Percentiles rank a stretch among this genome's conserved stretches.
These are phyloP conservation scores for Anolis apletophallus DNA, from an alignment of 2,797 vertebrate species.

Conservation along the genomic window DNA sequence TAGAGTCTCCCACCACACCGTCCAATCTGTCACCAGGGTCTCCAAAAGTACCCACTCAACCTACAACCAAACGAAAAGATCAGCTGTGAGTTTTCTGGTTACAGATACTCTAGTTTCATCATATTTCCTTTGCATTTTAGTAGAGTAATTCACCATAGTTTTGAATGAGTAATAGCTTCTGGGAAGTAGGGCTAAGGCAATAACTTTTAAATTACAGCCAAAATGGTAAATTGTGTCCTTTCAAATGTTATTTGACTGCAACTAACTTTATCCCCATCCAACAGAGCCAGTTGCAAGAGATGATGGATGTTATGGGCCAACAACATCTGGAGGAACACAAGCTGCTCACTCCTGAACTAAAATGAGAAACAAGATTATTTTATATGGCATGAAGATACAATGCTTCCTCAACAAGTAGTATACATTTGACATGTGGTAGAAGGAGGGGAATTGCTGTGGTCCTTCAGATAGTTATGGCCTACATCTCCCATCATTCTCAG, in stretches of 20 bases:
- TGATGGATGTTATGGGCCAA: not conserved
- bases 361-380: not conserved
- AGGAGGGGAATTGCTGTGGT: too few species aligned
- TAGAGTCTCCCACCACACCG: constrained; percentile 77
- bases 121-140: not conserved
- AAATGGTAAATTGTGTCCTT: not conserved
- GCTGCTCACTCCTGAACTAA: not conserved
- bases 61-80: constrained; percentile 74
- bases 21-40: constrained; percentile 75
- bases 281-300: not conserved
- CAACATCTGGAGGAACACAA: not conserved
- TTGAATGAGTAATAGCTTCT: not conserved
- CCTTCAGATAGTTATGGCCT: too few species aligned
- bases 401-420: not conserved
- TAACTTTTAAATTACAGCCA: constrained; percentile 25
- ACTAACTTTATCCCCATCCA: too few species aligned
- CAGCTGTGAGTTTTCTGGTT: constrained; percentile 78
- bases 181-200: not conserved
- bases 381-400: not conserved
- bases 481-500: too few species aligned
- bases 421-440: too few species aligned
- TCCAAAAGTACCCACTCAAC: constrained; percentile 79
- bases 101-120: not conserved
- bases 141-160: not conserved
- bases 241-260: not conserved